A percentile compares a stretch with the other conserved stretches of the same genome.
These are phyloP conservation scores for Halichondria panicea DNA, from an alignment of 37 sponge, comb jelly and placozoan species.

Conservation along the genomic window DNA sequence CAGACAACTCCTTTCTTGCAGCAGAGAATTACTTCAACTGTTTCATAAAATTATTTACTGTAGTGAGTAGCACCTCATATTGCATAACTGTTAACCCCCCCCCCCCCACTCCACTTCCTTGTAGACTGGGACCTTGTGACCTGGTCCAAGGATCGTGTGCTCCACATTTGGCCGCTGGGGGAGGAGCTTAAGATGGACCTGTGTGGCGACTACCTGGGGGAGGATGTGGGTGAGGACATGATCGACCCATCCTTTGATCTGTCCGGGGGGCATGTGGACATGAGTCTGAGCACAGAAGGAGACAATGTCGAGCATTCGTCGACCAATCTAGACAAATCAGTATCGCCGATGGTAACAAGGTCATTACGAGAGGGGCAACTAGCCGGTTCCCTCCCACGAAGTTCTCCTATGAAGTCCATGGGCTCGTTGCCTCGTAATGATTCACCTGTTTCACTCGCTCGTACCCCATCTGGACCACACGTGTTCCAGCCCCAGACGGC, in stretches of 20 bases:
- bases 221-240: background rate
- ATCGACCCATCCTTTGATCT: background rate
- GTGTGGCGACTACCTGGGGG: conserved; percentile 15
- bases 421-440: background rate
- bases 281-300: background rate
- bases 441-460: background rate
- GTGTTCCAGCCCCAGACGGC: conserved; percentile 5
- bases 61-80: too few relatives aligned
- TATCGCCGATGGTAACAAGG: background rate
- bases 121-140: conserved; percentile 51
- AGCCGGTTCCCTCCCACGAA: background rate
- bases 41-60: too few relatives aligned
- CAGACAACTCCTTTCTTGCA: too few relatives aligned
- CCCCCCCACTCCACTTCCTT: background rate
- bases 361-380: background rate
- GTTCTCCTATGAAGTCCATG: background rate
- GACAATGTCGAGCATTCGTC: background rate
- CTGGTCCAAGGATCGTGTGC: conserved; percentile 54
- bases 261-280: background rate
- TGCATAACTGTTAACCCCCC: background rate
- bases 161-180: conserved; percentile 49
- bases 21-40: too few relatives aligned
- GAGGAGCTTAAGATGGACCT: conserved; percentile 35
- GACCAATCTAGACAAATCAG: background rate
- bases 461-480: background rate